Evolutionary conservation across 2,888 invertebrate genomes (phyloP).

Genomic region (Spodoptera picta): DNA sequence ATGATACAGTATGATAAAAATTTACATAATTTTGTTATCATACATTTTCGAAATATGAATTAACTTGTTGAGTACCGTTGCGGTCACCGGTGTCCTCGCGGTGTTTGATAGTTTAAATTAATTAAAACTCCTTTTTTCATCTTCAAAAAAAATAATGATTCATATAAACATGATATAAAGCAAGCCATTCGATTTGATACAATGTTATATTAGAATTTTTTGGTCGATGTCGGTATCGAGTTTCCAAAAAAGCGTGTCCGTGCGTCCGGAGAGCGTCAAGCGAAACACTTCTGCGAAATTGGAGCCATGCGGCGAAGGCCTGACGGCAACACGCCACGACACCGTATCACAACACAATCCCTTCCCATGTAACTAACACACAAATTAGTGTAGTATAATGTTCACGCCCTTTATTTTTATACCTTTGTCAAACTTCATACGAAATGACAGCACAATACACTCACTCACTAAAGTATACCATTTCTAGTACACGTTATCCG

Average conservation of each 20-base stretch:
- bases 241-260: slow-evolving; percentile 66
- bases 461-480: slow-evolving; percentile 49
- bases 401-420: slow-evolving; percentile 78
- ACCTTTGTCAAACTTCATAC: slow-evolving; percentile 74
- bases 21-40: too few species aligned
- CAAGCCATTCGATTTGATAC: slow-evolving; percentile 7
- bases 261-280: slow-evolving; percentile 77
- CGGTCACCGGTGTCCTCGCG: too few species aligned
- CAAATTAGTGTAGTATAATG: slow-evolving; percentile 85
- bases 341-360: slow-evolving; percentile 84
- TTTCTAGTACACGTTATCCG: slow-evolving; percentile 41
- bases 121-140: too few species aligned
- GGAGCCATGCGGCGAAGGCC: slow-evolving; percentile 67
- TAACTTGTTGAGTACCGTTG: too few species aligned
- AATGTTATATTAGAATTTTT: slow-evolving; percentile 23
- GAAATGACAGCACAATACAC: slow-evolving; percentile 71
- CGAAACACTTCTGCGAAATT: slow-evolving; percentile 86
- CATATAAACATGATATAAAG: neutral
- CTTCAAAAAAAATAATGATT: too few species aligned
- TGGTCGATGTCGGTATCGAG: slow-evolving; percentile 46
- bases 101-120: too few species aligned
- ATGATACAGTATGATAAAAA: too few species aligned
- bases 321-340: slow-evolving; percentile 78
- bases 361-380: slow-evolving; percentile 81
- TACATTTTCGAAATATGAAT: too few species aligned